phyloP scores from a whole-genome alignment of 2,797 vertebrate genomes.

The Chiloscyllium punctatum region DNA sequence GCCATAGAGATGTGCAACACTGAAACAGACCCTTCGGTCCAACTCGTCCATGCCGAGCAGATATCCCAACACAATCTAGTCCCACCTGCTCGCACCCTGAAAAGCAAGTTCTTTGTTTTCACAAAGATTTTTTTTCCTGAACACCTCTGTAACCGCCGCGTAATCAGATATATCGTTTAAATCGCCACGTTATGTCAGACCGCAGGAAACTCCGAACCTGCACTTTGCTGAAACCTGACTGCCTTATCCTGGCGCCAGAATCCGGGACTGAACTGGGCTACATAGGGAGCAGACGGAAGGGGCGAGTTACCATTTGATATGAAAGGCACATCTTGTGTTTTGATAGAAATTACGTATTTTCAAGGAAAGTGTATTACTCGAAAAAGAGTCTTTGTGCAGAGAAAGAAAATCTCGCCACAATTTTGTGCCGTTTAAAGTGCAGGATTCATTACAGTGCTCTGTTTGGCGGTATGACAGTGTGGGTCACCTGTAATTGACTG shows the following conservation, averaged over 20 bases:
- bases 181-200: background rate
- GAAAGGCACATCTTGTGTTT: background rate
- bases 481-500: background rate
- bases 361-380: background rate
- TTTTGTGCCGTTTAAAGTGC: background rate
- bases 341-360: background rate
- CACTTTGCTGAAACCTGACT: background rate
- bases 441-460: background rate
- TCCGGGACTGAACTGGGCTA: background rate
- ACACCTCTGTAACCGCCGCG: background rate
- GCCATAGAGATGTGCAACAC: no score
- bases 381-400: no score
- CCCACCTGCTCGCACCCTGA: no score
- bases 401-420: no score
- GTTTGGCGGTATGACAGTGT: background rate
- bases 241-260: no score
- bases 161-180: background rate
- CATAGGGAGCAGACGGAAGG: background rate
- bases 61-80: no score
- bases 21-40: no score
- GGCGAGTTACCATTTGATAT: background rate
- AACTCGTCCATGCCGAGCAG: no score
- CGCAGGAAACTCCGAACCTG: background rate
- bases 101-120: background rate
- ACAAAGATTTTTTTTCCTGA: background rate